phyloP scores from a whole-genome alignment of 2,888 invertebrate species.

The Augiades crinisus region DNA sequence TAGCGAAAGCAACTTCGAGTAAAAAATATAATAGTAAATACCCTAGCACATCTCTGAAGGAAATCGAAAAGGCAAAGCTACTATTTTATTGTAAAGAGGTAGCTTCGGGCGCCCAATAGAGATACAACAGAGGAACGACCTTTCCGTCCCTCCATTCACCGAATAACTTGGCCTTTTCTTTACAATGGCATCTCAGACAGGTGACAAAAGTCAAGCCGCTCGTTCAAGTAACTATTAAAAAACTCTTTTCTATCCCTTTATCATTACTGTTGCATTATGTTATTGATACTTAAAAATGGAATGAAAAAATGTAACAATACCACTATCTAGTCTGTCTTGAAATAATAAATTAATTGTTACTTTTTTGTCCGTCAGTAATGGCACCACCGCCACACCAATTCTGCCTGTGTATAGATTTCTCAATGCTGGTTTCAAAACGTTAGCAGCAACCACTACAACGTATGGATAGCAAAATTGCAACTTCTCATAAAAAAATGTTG shows the following conservation, averaged over 20 bases:
- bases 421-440: no score
- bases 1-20: no score
- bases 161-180: slow-evolving; percentile 61
- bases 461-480: no score
- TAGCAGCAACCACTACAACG: no score
- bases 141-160: slow-evolving; percentile 56
- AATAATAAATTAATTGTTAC: no score
- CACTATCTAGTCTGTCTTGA: no score
- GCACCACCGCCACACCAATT: no score
- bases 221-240: neutral
- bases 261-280: neutral
- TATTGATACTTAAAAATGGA: neutral
- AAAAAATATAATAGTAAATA: neutral
- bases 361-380: neutral
- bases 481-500: no score
- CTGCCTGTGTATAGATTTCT: no score
- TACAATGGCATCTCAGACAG: slow-evolving; percentile 55
- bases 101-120: slow-evolving; percentile 50
- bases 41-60: slow-evolving; percentile 13
- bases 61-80: slow-evolving; percentile 30
- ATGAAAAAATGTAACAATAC: neutral
- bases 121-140: slow-evolving; percentile 47
- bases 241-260: neutral
- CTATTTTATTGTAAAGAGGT: slow-evolving; percentile 34
- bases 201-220: slow-evolving; percentile 26